A percentile compares a stretch with the other conserved stretches of the same genome.
Evolutionary conservation across 2,797 vertebrate species (phyloP).

Genomic region (Mico argentatus): DNA sequence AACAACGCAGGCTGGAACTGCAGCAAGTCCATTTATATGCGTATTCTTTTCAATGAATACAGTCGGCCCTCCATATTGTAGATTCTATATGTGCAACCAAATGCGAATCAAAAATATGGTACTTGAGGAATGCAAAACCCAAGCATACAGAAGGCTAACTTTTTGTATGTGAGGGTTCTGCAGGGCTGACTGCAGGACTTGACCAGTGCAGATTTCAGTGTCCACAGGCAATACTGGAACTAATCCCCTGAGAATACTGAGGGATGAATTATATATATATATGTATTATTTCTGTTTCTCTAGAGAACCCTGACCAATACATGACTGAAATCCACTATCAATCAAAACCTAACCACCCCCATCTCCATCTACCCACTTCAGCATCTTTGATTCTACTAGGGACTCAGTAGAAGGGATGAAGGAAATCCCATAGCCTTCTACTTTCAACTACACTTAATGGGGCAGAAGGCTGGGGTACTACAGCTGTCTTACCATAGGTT

Average conservation of each 20-base stretch:
- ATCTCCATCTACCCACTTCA: not conserved
- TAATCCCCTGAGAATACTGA: not conserved
- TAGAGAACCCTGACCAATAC: not conserved
- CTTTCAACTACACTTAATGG: not conserved
- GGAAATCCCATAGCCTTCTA: not conserved
- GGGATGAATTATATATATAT: not conserved
- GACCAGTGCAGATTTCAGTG: not conserved
- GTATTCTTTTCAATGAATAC: not conserved
- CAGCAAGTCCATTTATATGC: not conserved
- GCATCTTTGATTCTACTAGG: not conserved
- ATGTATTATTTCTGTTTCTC: not conserved
- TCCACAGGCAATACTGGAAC: not conserved
- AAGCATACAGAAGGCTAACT: not conserved
- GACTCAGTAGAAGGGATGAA: not conserved
- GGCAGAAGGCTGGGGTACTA: not conserved
- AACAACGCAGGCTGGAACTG: not conserved
- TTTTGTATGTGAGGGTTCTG: not conserved
- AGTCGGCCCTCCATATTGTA: not conserved
- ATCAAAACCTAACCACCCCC: not conserved
- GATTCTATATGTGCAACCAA: not conserved
- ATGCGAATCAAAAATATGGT: not conserved
- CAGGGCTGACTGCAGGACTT: not conserved
- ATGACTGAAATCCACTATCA: not conserved
- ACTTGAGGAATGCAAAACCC: not conserved
- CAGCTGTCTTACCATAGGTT: conserved; percentile 86